Conservation (phyloP, 2,113 vertebrate genomes). For the Colius striatus region DNA sequence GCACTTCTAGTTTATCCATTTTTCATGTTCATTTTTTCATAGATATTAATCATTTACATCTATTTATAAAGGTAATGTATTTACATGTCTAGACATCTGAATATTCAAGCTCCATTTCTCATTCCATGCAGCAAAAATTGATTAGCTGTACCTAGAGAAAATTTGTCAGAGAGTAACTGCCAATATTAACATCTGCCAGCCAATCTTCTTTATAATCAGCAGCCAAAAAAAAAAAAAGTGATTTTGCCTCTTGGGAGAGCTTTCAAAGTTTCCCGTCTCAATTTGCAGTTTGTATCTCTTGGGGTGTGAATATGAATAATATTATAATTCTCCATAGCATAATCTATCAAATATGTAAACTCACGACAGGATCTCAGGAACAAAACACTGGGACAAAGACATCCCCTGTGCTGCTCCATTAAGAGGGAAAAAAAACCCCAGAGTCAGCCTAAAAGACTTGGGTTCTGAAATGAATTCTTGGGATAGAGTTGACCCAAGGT, state of each 20-base stretch:
- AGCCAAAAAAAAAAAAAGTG: slow-evolving; percentile 56
- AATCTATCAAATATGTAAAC: slow-evolving; percentile 35
- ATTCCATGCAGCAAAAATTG: slow-evolving; percentile 61
- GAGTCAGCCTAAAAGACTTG: background rate
- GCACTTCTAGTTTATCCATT: slow-evolving; percentile 33
- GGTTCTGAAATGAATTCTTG: slow-evolving; percentile 1
- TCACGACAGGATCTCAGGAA: background rate
- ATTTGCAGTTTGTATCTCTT: slow-evolving; percentile 43
- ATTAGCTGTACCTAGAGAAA: slow-evolving; percentile 55
- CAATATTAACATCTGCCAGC: slow-evolving; percentile 71
- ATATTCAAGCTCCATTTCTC: slow-evolving; percentile 35
- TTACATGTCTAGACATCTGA: slow-evolving; percentile 27
- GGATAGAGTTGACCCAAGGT: background rate
- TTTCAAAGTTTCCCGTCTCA: slow-evolving; percentile 49
- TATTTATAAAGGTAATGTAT: slow-evolving; percentile 64
- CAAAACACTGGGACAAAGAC: background rate
- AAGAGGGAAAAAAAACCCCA: background rate
- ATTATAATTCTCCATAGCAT: slow-evolving; percentile 9
- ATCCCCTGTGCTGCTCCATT: background rate
- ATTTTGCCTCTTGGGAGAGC: slow-evolving; percentile 57
- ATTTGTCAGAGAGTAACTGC: slow-evolving; percentile 72
- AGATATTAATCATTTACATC: slow-evolving; percentile 57
- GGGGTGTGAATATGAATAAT: background rate
- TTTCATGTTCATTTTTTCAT: slow-evolving; percentile 39
- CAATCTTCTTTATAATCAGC: slow-evolving; percentile 65